These are phyloP conservation scores for Eulimnadia texana DNA, from an alignment of 1,140 invertebrate genomes.

Conservation along the genomic window DNA sequence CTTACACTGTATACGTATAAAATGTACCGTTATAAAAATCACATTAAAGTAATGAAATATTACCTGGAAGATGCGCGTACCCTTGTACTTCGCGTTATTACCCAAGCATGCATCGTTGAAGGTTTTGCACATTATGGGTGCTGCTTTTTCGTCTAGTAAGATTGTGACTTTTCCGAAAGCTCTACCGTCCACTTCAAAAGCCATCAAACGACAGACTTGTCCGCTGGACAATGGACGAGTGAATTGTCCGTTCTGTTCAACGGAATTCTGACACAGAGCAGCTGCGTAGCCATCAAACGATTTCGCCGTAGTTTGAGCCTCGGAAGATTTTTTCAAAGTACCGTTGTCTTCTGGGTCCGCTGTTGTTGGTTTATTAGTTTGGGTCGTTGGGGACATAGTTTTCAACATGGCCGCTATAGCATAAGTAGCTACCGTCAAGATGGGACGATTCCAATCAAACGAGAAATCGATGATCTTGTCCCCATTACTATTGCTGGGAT, in stretches of 20 bases:
- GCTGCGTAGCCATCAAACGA: too few species aligned
- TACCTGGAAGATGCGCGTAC: neutral
- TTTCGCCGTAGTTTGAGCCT: too few species aligned
- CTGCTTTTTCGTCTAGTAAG: neutral
- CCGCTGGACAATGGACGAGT: neutral
- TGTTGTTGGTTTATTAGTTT: too few species aligned
- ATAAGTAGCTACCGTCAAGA: neutral
- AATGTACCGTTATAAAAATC: neutral
- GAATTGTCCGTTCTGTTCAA: too few species aligned
- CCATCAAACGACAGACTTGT: neutral
- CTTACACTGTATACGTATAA: neutral
- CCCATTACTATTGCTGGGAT: neutral
- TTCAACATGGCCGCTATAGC: neutral
- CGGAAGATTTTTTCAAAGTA: too few species aligned
- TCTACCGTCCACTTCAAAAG: neutral
- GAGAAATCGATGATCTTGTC: neutral
- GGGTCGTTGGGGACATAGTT: neutral
- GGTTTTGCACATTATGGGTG: neutral
- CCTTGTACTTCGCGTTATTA: neutral
- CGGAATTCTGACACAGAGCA: too few species aligned
- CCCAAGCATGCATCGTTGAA: neutral
- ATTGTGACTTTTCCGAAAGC: neutral
- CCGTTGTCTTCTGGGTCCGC: too few species aligned
- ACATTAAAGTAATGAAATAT: neutral
- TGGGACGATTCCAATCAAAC: neutral